phyloP scores from a whole-genome alignment of 30 jellyfish, hydroid and myxozoan genomes.

The Turritopsis rubra region DNA sequence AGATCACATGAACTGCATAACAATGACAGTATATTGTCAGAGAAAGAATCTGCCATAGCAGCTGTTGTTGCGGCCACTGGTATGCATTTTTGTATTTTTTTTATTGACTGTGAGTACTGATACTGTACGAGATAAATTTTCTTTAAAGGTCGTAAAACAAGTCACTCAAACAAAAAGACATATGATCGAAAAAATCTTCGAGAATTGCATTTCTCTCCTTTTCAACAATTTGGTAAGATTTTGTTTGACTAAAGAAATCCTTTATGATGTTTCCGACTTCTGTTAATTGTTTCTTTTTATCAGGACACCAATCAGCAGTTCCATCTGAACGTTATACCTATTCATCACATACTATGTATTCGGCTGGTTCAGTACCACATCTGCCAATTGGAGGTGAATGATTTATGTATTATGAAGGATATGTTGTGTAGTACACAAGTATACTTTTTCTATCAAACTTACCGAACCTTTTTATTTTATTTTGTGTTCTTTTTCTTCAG shows the following conservation, averaged over 20 bases:
- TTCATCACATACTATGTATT: neutral
- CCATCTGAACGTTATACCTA: neutral
- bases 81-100: slow-evolving; percentile 20
- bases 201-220: neutral
- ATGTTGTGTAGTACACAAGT: too few relatives aligned
- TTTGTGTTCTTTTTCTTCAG: too few relatives aligned
- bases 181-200: slow-evolving; percentile 7
- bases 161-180: neutral
- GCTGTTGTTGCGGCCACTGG: slow-evolving; percentile 95
- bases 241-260: neutral
- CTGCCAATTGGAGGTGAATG: neutral
- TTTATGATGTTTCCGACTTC: neutral
- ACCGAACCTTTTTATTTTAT: too few relatives aligned
- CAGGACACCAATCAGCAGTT: neutral
- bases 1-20: neutral
- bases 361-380: neutral
- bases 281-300: neutral
- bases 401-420: too few relatives aligned
- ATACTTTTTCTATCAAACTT: too few relatives aligned
- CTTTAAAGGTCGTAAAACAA: neutral
- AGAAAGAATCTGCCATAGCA: slow-evolving; percentile 87
- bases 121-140: neutral
- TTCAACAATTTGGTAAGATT: neutral
- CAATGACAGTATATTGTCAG: slow-evolving; percentile 30
- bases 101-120: neutral